Evolutionary conservation across 2,888 invertebrate genomes (phyloP), one percentile per base, ranked within the genome.

Genomic region (Stenodera caucasica): DNA sequence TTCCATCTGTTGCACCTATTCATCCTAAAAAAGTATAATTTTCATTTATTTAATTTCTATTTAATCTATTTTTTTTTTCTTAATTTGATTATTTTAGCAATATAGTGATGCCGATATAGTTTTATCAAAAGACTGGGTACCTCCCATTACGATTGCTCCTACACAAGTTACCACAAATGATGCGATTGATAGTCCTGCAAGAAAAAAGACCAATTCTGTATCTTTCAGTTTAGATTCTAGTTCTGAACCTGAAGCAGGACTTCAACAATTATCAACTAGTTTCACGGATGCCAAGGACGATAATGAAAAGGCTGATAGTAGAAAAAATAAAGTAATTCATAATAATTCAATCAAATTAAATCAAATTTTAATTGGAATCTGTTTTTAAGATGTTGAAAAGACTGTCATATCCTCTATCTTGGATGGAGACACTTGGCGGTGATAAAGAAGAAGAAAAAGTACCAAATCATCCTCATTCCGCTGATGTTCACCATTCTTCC

Each of bases 91-190:
- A 15, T 70, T 72, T 12, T 75, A 87, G 84, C 87, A 90, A 69
- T 93, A 92, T 81, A 91, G 91, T 77, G 93, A 94, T 81, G 92
- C 93, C 60, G 93, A 94, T 79, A 92, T 94, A 75, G 91, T 94
- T 63, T 83, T 93, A 72, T 91, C 92, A 40, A 90, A 91, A 64
- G 92, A 92, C 67, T 93, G 92, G 90, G 91, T 92, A 68, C 93
- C 93, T 68, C 93, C 93, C 37, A 88, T 92, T 71, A 90, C 91
- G 68, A 86, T 92, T 75, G 87, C 90, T 57, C 90, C 92, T 50
- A 81, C 82, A 26, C 85, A 87, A 62, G 85, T 89, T 71, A 85
- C 87, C 32, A 85, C 86, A 21, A 84, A 84, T 55, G 71, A 72
- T 32, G 80, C 81, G 61, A 76, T 78, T 2, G 77, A 78, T 37